Base-by-base conservation (phyloP, 1,140 invertebrate genomes). In the Heliconius hermathena region DNA sequence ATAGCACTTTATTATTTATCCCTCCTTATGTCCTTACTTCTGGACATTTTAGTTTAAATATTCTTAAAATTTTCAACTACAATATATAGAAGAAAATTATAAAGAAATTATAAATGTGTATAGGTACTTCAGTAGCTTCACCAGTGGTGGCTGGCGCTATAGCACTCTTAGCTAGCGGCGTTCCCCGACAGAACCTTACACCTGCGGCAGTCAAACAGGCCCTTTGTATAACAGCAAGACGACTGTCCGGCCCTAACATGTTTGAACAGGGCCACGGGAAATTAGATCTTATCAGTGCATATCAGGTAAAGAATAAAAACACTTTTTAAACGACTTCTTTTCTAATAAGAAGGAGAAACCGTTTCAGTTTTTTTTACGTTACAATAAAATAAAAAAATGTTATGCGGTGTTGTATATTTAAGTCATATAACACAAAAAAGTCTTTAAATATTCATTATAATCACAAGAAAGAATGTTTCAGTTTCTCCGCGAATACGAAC, bases 261-360 rank as follows among this genome's bases (percentile, higher is more conserved):
- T 99, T 99, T 95, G 99, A 99, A 91, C 99, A 99, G 95, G 99
- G 99, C 3, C 97, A 98, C 87, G 99, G 99, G 77, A 98, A 98
- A 94, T 94, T 99, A 36, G 98, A 99, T 94, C 95, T 99, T 26
- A 95, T 99, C 11, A 97, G 96, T 85, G 98, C 98, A 26, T 98
- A 97, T 91, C 97, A 95, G 90, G 94, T 95, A 66, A 52, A 33
- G 33, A 33, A 33, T 33, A 33, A 36, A 8, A 5, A 8, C 33
- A 36, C 33, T 36, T 36, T 36, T 36, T 36, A 36, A 36, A 36
- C 33, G 33, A 6, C 8, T 36, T 36, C 33, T 36, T 6, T 36
- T 4, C 6, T 6, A 36, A 36, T 6, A 36, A 36, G 6, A 36
- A 36, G 4, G 33, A 1, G 33, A 33, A 33, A 36, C 33, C 33